A percentile compares a stretch with the other conserved stretches of the same genome.
These are phyloP conservation scores for Erythrocercus mccallii DNA, from an alignment of 2,113 vertebrate species.

Conservation along the genomic window DNA sequence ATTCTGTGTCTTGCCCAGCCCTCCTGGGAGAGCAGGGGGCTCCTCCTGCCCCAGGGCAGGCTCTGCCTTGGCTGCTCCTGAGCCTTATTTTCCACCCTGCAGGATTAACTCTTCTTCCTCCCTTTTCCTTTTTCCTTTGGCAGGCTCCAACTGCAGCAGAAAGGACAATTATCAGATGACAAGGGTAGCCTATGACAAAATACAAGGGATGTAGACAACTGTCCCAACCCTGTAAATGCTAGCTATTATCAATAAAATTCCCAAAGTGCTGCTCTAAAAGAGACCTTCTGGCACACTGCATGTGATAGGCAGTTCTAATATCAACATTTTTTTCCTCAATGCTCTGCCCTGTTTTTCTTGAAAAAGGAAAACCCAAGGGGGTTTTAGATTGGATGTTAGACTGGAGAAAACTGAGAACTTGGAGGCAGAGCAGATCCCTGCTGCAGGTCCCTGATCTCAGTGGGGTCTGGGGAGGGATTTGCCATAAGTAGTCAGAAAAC, in stretches of 20 bases:
- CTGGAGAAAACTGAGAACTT: not conserved
- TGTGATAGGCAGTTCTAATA: not conserved
- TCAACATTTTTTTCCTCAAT: not conserved
- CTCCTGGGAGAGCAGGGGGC: not conserved
- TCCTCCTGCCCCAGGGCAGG: not conserved
- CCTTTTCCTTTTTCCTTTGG: not conserved
- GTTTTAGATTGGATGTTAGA: not conserved
- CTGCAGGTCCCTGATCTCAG: not conserved
- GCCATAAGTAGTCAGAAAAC: not conserved
- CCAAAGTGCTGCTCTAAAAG: not conserved
- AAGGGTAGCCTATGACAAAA: not conserved
- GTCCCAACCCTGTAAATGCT: not conserved
- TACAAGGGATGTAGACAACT: not conserved
- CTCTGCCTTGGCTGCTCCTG: not conserved
- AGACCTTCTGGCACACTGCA: not conserved
- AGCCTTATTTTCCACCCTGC: not conserved
- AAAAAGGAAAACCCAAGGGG: not conserved
- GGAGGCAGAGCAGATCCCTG: not conserved
- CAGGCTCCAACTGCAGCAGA: not conserved
- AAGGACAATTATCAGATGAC: not conserved
- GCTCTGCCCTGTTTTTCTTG: not conserved
- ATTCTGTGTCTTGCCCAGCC: not conserved
- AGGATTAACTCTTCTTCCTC: not conserved
- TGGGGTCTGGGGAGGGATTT: not conserved
- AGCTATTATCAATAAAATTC: not conserved